Evolutionary conservation across 2,113 vertebrate genomes (phyloP).

Genomic region (Gambusia holbrooki): DNA sequence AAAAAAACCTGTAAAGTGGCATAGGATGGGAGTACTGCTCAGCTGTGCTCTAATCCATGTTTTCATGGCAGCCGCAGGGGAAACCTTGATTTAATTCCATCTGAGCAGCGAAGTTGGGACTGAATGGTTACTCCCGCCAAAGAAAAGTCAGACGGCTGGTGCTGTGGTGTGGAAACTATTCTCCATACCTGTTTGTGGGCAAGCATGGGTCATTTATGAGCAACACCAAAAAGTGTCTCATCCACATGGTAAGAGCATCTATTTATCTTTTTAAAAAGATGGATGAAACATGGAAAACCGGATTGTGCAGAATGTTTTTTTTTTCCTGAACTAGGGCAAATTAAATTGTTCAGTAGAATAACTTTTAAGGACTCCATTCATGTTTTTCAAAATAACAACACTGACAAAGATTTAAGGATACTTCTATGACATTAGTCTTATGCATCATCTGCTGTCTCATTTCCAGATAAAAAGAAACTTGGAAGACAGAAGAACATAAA

Average conservation of each 20-base stretch:
- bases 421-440: background rate
- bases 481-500: background rate
- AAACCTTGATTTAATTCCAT: constrained; percentile 7
- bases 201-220: constrained; percentile 1
- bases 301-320: background rate
- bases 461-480: background rate
- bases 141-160: constrained; percentile 6
- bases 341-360: background rate
- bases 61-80: background rate
- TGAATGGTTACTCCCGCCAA: background rate
- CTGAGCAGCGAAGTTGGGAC: constrained; percentile 8
- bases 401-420: background rate
- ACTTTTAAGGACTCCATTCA: background rate
- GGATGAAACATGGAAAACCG: background rate
- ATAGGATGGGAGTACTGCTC: background rate
- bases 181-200: background rate
- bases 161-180: constrained; percentile 1
- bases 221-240: background rate
- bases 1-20: background rate
- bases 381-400: background rate
- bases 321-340: background rate
- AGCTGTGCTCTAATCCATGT: constrained; percentile 1
- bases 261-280: background rate
- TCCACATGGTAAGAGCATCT: background rate
- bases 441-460: too few species aligned